A percentile compares a stretch with the other conserved stretches of the same genome.
These are phyloP conservation scores for Anoura caudifer DNA, from an alignment of 2,113 vertebrate genomes.

Conservation along the genomic window DNA sequence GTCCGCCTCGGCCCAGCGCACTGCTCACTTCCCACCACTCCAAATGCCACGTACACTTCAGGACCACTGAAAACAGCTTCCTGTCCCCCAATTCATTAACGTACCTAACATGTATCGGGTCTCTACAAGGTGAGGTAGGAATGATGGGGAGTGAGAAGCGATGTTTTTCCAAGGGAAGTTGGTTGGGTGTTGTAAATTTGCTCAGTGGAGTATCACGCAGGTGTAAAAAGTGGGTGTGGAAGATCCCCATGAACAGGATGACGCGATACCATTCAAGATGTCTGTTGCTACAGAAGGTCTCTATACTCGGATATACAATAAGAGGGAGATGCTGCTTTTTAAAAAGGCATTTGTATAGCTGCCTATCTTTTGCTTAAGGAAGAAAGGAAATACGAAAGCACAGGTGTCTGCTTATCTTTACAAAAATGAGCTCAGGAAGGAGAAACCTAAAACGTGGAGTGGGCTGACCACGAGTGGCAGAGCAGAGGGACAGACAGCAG, in stretches of 20 bases:
- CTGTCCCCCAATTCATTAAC: too few relatives aligned
- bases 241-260: background rate
- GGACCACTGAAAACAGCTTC: background rate
- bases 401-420: background rate
- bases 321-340: background rate
- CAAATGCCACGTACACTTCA: background rate
- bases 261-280: background rate
- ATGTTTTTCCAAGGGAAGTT: background rate
- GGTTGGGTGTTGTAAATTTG: background rate
- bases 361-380: background rate
- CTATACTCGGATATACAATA: background rate
- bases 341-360: background rate
- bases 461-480: fast-evolving
- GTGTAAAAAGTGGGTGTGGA: background rate
- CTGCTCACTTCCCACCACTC: background rate
- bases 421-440: background rate
- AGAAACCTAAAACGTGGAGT: background rate
- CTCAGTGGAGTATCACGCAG: fast-evolving
- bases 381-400: background rate
- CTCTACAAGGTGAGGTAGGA: background rate
- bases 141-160: background rate
- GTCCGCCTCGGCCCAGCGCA: too few relatives aligned
- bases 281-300: background rate
- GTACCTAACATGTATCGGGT: too few relatives aligned
- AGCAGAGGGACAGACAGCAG: fast-evolving